These are phyloP conservation scores for Aphaenogaster rudis DNA, from an alignment of 1,140 invertebrate genomes.

Conservation along the genomic window DNA sequence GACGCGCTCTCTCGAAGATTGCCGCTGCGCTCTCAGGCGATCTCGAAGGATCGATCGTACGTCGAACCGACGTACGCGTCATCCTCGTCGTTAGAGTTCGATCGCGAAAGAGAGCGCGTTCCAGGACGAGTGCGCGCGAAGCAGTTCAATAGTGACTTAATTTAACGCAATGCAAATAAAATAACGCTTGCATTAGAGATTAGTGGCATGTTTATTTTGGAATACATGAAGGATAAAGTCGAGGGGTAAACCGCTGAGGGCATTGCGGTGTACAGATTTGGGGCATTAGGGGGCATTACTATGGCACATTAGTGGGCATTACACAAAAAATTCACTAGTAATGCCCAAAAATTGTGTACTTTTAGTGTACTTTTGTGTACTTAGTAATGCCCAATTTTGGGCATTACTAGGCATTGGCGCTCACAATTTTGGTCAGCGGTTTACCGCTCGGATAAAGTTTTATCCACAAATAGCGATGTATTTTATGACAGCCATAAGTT, in stretches of 20 bases:
- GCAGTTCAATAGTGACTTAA: not conserved
- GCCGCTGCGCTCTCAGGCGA: slow-evolving; percentile 10
- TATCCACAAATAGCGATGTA: not conserved
- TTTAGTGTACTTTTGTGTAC: no score
- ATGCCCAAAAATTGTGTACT: no score
- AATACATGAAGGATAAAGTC: not conserved
- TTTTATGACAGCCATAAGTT: not conserved
- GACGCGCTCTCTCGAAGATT: slow-evolving; percentile 68
- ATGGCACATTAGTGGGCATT: no score
- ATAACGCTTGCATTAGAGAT: not conserved
- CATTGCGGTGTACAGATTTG: no score
- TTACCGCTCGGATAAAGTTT: not conserved
- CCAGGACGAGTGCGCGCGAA: not conserved
- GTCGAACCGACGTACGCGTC: not conserved
- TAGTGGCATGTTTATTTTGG: not conserved
- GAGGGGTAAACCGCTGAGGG: no score
- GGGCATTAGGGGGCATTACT: no score
- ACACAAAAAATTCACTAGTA: no score
- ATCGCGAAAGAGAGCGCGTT: not conserved
- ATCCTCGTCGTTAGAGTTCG: not conserved
- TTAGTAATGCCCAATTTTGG: no score
- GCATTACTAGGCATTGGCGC: no score
- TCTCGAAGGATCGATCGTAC: slow-evolving; percentile 53
- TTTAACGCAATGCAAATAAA: not conserved
- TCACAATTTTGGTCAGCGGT: no score